Evolutionary conservation across 2,797 vertebrate species (phyloP), one percentile per base, ranked within the genome.

Genomic region (Sparus aurata): DNA sequence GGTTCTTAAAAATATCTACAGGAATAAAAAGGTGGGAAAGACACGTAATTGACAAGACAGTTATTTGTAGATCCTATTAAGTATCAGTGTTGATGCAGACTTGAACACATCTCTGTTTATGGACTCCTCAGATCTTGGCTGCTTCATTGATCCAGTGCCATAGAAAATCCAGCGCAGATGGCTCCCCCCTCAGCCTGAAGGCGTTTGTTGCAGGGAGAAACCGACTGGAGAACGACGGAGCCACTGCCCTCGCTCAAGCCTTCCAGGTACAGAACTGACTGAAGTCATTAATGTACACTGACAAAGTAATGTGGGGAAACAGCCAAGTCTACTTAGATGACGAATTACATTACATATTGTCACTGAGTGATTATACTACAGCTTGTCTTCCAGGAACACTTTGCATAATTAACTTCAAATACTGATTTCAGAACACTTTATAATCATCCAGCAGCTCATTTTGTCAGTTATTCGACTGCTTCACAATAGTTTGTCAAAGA

Each of bases 201-300:
- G 89, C 98, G 66, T 99, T 99, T 76, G 94, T 99, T 67, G 98
- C 98, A 12, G 98, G 98, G 80, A 96, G 98, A 80, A 99, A 99
- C 87, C 96, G 98, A 2, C 94, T 99, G 82, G 98, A 99, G 90
- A 99, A 99, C 0, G 98, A 99, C 4, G 98, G 98, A 47, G 97
- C 98, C 77, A 97, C 95, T 0, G 98, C 98, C 2, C 94, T 99
- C 50, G 98, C 98, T 68, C 96, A 98, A 57, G 97, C 98, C 52
- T 99, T 99, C 68, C 95, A 97, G 95, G 98, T 99, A 89, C 45
- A 27, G 5, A 3, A 53, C 17, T 12, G 41, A 79, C 41, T 71
- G 2, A 54, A 30, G 16, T 9, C 4, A 46, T 16, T 8, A 16
- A n/a, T 43, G 5, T 25, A 50, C 11, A 34, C 15, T 43, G 27